Evolutionary conservation across 2,797 vertebrate genomes (phyloP), one percentile per base, ranked within the genome.

Genomic region (Acropternis orthonyx): DNA sequence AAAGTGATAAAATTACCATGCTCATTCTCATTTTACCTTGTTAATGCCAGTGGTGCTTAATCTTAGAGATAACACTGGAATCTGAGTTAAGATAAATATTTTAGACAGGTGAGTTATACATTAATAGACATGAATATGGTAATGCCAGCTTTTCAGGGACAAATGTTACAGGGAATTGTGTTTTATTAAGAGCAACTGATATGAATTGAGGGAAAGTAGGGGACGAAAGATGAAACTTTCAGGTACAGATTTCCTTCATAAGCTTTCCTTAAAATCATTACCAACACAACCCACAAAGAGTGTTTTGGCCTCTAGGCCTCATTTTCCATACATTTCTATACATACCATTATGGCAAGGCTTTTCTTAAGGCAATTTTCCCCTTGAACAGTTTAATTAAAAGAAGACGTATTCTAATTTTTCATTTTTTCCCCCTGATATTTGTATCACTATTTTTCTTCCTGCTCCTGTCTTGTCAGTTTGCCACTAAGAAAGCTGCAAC

Each of bases 351-450:
- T 13, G 14, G 8, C 15, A 82, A 91, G 43, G 8, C 10, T n/a
- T 44, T 77, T 76, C 69, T 62, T 9, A 34, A 48, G 39, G 23
- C 12, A 43, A 5, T 51, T 80, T 80, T 68, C 51, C 54, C 13
- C 6, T 61, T 69, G 8, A 75, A 32, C 1, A 27, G 4, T 36
- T 67, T 48, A 4, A 39, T 41, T 81, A 20, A 32, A 49, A 34
- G 19, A 65, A 36, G 34, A n/a, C 2, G 3, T 26, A 55, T 18
- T 62, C 30, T 21, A 13, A 6, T 19, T 59, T 81, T 59, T 24
- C 7, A 7, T 49, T 18, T 21, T 7, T 2, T 1, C 4, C 2
- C 3, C 5, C 5, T 2, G 1, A 5, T 77, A 11, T 28, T 71
- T 87, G 2, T 62, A 24, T 51, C 1, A 1, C 14, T 37, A 1